These are phyloP conservation scores for Aurelia sp. DNA, from an alignment of 30 jellyfish, hydroid and myxozoan genomes.

Conservation along the genomic window DNA sequence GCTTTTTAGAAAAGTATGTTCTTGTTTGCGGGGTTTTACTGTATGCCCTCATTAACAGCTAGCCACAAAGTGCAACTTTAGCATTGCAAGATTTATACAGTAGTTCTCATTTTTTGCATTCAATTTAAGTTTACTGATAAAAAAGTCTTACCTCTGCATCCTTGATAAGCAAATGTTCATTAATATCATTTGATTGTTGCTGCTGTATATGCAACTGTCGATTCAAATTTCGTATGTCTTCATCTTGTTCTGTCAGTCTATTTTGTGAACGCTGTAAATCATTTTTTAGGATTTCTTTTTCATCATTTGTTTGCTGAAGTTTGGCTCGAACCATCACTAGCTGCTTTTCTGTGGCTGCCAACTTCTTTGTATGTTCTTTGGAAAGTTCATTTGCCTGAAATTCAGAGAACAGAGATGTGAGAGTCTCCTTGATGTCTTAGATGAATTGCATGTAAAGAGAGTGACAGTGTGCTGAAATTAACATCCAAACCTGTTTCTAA, in stretches of 20 bases:
- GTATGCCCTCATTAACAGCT: too few relatives aligned
- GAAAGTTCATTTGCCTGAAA: constrained; percentile 66
- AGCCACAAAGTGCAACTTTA: too few relatives aligned
- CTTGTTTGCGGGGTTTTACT: too few relatives aligned
- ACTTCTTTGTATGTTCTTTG: constrained; percentile 34
- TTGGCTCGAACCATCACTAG: constrained; percentile 45
- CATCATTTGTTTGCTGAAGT: constrained; percentile 64
- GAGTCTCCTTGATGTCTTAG: too few relatives aligned
- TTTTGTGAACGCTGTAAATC: constrained; percentile 68
- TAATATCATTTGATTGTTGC: constrained; percentile 58
- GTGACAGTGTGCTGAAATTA: too few relatives aligned
- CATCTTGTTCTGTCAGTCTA: constrained; percentile 75
- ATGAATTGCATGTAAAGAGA: too few relatives aligned
- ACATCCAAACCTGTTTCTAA: too few relatives aligned
- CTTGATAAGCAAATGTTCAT: constrained; percentile 70
- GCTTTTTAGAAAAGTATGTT: too few relatives aligned
- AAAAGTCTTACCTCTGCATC: constrained; percentile 82
- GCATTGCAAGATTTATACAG: too few relatives aligned
- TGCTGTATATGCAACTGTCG: constrained; percentile 60
- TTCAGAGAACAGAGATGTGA: too few relatives aligned
- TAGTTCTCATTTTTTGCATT: too few relatives aligned
- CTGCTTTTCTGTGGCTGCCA: constrained; percentile 74
- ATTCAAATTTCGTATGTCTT: constrained; percentile 27
- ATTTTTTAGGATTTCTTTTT: constrained; percentile 34
- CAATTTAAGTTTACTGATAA: too few relatives aligned